Conservation (phyloP, 2,113 vertebrate species). For the Pycnonotus jocosus region DNA sequence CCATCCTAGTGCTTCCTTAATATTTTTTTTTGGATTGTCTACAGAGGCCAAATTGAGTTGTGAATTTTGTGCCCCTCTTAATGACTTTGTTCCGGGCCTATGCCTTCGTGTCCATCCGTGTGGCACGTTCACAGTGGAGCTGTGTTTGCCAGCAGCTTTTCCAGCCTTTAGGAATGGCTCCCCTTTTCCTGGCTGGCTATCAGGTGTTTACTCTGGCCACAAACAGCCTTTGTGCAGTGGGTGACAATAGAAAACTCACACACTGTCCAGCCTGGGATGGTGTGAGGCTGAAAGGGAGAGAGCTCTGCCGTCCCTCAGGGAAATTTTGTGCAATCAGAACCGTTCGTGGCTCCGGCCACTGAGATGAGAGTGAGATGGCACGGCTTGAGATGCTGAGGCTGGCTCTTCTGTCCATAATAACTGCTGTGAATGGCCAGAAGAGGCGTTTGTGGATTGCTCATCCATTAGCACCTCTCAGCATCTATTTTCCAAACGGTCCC, state of each 20-base stretch:
- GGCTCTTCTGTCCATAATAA: not conserved
- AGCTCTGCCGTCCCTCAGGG: not conserved
- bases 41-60: not conserved
- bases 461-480: not conserved
- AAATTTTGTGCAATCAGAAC: not conserved
- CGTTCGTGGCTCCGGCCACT: not conserved
- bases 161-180: not conserved
- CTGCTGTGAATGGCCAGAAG: not conserved
- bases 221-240: not conserved
- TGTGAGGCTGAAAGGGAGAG: not conserved
- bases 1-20: not conserved
- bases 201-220: not conserved
- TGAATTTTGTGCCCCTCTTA: not conserved
- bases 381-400: not conserved
- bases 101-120: not conserved
- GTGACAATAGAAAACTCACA: fast-evolving
- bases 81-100: not conserved
- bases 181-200: not conserved
- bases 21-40: not conserved
- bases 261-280: fast-evolving
- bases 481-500: not conserved
- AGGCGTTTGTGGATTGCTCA: not conserved
- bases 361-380: not conserved
- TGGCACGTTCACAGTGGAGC: fast-evolving
- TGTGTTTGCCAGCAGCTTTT: not conserved